phyloP scores from a whole-genome alignment of 2,888 invertebrate genomes.

The Clitarchus hookeri region DNA sequence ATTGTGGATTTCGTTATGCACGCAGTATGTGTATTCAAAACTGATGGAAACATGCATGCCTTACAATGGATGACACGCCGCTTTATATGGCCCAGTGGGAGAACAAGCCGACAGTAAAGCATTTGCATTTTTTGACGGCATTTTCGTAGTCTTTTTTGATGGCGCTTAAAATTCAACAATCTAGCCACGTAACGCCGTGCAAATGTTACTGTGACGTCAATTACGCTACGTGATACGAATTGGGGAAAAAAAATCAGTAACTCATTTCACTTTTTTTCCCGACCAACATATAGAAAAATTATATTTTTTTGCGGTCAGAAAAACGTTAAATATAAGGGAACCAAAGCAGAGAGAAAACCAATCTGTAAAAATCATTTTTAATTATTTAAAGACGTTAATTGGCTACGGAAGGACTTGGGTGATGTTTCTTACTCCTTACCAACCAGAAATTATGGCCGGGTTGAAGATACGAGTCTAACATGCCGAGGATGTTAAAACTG shows the following conservation, averaged over 20 bases:
- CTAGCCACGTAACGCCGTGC: slow-evolving; percentile 1
- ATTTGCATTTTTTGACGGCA: not conserved
- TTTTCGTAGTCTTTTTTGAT: not conserved
- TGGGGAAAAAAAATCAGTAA: slow-evolving; percentile 3
- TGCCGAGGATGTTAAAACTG: slow-evolving; percentile 4
- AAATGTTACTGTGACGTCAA: slow-evolving; percentile 14
- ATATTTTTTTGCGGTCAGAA: not conserved
- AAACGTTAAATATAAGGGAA: not conserved
- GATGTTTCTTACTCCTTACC: not conserved
- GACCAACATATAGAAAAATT: not conserved
- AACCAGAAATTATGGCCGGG: not conserved
- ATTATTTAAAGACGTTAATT: not conserved
- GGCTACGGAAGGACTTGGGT: not conserved
- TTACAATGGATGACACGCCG: slow-evolving; percentile 5
- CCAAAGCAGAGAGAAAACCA: not conserved
- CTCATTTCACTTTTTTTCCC: not conserved
- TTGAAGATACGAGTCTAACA: not conserved
- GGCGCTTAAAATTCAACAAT: not conserved
- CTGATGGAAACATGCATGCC: not conserved
- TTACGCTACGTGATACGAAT: slow-evolving; percentile 2
- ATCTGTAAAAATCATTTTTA: not conserved
- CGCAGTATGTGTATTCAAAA: not conserved
- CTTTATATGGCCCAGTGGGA: not conserved
- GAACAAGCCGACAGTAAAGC: not conserved
- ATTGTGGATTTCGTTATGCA: not conserved